phyloP scores from a whole-genome alignment of 2,113 vertebrate genomes.

The Tyto alba region DNA sequence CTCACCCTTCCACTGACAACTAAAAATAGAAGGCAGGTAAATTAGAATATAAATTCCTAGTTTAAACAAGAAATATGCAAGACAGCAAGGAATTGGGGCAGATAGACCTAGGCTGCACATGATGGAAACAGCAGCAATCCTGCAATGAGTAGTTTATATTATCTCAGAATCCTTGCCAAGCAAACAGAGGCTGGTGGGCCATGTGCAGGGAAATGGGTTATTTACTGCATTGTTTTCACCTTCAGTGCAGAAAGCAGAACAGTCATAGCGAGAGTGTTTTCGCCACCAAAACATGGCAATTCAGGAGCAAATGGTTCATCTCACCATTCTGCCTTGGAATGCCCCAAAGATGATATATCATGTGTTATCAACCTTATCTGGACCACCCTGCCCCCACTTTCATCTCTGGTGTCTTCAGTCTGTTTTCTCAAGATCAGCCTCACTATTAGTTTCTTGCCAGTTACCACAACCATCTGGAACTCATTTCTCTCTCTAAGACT shows the following conservation, averaged over 20 bases:
- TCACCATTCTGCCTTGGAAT: slow-evolving; percentile 5
- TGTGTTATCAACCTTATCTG: slow-evolving; percentile 58
- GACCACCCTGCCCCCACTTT: slow-evolving; percentile 56
- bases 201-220: background rate
- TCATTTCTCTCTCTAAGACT: slow-evolving; percentile 19
- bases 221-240: background rate
- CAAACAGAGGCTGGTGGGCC: background rate
- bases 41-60: background rate
- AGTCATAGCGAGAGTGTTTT: background rate
- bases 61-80: background rate
- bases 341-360: slow-evolving; percentile 42
- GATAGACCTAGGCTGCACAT: background rate
- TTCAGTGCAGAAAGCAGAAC: background rate
- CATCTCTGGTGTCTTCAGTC: slow-evolving; percentile 39
- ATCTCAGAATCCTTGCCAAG: background rate
- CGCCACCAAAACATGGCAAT: background rate
- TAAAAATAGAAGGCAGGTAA: slow-evolving; percentile 31
- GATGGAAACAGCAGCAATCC: background rate
- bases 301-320: slow-evolving; percentile 31
- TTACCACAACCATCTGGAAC: slow-evolving; percentile 56
- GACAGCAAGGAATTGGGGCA: background rate
- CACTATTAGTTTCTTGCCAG: slow-evolving; percentile 26
- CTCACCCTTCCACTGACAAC: background rate
- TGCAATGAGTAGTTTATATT: background rate
- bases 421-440: slow-evolving; percentile 58